Percentiles rank a stretch among this genome's conserved stretches.
These are phyloP conservation scores for Craseonycteris thonglongyai DNA, from an alignment of 2,113 vertebrate species.

Conservation along the genomic window DNA sequence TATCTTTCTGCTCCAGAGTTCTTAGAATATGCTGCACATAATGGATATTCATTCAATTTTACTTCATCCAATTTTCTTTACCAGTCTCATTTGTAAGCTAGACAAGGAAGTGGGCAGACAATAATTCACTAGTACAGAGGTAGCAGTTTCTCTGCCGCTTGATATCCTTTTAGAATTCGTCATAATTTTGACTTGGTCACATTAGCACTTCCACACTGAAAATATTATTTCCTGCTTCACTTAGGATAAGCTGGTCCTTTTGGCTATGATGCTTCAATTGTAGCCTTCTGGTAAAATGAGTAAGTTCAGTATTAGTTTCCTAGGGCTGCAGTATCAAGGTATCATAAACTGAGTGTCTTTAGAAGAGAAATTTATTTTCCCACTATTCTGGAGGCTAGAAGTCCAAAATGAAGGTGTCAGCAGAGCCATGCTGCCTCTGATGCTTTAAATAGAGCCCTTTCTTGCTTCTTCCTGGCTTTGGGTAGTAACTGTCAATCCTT, in stretches of 20 bases:
- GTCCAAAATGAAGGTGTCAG: background rate
- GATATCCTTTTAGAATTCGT: background rate
- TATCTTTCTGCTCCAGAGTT: background rate
- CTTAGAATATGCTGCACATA: background rate
- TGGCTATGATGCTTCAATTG: background rate
- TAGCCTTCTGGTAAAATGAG: background rate
- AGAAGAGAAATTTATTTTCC: conserved; percentile 10
- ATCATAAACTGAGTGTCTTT: background rate
- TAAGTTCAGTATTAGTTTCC: background rate
- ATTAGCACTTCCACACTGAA: conserved; percentile 2
- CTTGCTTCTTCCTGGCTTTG: background rate
- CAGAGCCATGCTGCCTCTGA: background rate
- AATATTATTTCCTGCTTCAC: conserved; percentile 30
- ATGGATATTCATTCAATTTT: background rate
- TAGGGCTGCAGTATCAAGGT: background rate
- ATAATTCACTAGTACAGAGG: background rate
- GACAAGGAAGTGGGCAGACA: background rate
- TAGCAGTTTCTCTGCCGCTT: background rate
- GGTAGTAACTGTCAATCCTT: background rate
- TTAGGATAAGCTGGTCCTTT: background rate
- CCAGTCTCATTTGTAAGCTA: background rate
- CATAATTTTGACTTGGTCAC: background rate
- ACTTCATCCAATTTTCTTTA: conserved; percentile 12
- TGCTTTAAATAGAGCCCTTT: background rate
- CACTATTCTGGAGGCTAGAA: background rate